Base-by-base conservation (phyloP, 2,888 invertebrate species). In the Drosophila meridiana region DNA sequence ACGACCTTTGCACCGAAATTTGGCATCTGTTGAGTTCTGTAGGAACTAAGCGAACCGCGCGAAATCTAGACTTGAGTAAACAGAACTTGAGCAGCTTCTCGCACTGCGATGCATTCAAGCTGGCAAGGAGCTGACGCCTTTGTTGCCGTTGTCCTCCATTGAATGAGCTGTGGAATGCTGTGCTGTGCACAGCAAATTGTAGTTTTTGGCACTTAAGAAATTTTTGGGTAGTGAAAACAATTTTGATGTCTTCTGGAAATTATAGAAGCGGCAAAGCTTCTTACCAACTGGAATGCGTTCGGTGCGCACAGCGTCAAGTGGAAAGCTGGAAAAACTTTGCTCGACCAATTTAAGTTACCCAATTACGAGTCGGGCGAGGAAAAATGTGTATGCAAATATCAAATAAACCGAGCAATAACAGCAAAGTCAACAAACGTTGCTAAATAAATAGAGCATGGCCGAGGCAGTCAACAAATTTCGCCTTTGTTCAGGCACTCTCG, bases 261-360 rank as follows among this genome's bases (percentile, higher is more conserved):
- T 20, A 38, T 28, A 14, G 38, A 55, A 38, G 28, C 53, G 28
- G 36, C 38, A 55, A 38, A 55, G 53, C 53, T 14, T 4, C 53
- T 53, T 53, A 53, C 7, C 20, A 14, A 26, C 53, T 26, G 53
- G 28, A 38, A 53, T 53, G 53, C 52, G 20, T 13, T 34, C 9
- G 4, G n/a, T 50, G 13, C n/a, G 30, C 3, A 34, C 11, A 1
- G 26, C 26, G 7, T 59, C 36, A 20, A 65, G 26, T 50, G 14
- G 20, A 53, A 20, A 26, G 53, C 26, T 9, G 4, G 20, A 36
- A 20, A 45, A 75, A 75, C 66, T 75, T 71, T 64, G 70, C 63
- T 34, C 11, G 62, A 75, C 68, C 67, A 76, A 70, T 74, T 74
- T 80, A 72, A 83, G 83, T 78, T 83, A 68, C 75, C 83, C 80